These are phyloP conservation scores for Varanus salvator DNA, from an alignment of 2,113 vertebrate species.

Conservation along the genomic window DNA sequence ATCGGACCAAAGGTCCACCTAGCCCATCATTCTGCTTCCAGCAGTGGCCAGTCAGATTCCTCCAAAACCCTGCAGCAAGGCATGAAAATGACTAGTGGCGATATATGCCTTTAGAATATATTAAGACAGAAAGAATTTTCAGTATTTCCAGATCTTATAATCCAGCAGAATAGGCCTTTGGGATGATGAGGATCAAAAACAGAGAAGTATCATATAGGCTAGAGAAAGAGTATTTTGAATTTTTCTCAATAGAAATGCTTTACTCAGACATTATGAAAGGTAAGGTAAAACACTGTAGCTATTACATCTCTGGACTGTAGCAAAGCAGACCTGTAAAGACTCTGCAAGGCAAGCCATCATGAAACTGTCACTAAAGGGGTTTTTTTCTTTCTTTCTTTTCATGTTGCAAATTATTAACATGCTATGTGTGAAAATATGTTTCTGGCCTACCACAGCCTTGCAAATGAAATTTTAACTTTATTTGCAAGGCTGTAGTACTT, in stretches of 20 bases:
- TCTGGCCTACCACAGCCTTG: not conserved
- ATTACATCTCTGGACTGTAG: not conserved
- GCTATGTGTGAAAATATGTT: not conserved
- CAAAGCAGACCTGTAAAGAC: not conserved
- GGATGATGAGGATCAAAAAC: not conserved
- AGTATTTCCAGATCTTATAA: not conserved
- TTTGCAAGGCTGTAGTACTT: not conserved
- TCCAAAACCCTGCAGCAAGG: not conserved
- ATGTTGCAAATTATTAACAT: not conserved
- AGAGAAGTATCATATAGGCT: not conserved
- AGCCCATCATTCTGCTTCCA: not conserved
- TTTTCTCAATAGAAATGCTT: not conserved
- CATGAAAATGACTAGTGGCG: not conserved
- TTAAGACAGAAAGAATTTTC: not conserved
- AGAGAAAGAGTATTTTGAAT: not conserved
- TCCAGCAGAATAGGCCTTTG: not conserved
- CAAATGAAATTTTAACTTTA: not conserved
- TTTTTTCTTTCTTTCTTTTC: not conserved
- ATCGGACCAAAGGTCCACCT: not conserved
- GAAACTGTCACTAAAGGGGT: not conserved
- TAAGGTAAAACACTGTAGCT: not conserved
- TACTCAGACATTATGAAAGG: not conserved
- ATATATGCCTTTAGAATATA: not conserved
- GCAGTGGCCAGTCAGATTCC: not conserved
- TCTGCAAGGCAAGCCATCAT: not conserved